Conservation (phyloP, 2,797 vertebrate genomes). For the Protonibea diacanthus region DNA sequence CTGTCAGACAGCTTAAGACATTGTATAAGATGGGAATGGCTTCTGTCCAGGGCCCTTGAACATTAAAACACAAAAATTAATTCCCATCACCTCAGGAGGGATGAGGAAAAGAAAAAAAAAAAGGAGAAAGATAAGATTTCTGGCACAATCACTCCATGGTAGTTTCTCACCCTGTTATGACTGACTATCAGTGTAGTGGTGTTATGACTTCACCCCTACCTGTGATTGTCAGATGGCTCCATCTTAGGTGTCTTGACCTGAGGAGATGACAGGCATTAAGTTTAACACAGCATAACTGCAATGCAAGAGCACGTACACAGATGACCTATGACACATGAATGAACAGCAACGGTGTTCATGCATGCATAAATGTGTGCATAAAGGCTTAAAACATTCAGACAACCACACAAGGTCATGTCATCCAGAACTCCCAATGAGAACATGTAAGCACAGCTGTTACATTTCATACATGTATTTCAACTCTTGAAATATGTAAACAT, state of each 20-base stretch:
- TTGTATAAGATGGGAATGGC: conserved; percentile 57
- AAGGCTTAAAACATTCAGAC: not conserved
- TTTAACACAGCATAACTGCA: not conserved
- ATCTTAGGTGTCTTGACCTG: conserved; percentile 70
- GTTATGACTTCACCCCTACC: conserved; percentile 63
- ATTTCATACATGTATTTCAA: not conserved
- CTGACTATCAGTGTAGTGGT: conserved; percentile 16
- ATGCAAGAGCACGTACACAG: not conserved
- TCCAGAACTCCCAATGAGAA: not conserved
- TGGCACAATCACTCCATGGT: not conserved
- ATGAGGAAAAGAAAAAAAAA: not conserved
- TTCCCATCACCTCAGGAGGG: conserved; percentile 67
- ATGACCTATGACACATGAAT: no score
- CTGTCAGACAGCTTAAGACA: conserved; percentile 56
- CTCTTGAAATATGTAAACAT: conserved; percentile 4
- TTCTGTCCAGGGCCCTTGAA: conserved; percentile 55
- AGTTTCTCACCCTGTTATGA: conserved; percentile 30
- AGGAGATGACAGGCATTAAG: not conserved
- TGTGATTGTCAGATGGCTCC: conserved; percentile 54
- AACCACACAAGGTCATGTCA: not conserved
- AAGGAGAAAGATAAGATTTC: conserved; percentile 5
- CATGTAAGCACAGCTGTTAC: not conserved
- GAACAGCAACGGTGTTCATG: not conserved
- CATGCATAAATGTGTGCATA: not conserved
- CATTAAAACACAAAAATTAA: conserved; percentile 69